These are phyloP conservation scores for Bellardia pandia DNA, from an alignment of 2,888 invertebrate genomes.

Conservation along the genomic window DNA sequence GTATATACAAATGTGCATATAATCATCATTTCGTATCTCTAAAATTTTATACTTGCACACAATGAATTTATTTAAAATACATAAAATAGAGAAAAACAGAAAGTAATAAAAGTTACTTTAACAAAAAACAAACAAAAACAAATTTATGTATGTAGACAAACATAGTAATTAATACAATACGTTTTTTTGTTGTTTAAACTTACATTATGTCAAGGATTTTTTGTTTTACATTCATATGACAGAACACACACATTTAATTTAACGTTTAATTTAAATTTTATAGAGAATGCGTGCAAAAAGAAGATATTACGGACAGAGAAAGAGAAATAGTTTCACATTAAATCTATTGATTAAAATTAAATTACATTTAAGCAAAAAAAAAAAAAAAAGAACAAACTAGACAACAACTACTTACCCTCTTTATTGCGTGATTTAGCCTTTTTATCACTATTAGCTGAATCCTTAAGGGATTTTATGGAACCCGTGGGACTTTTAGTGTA, in stretches of 20 bases:
- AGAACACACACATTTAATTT: slow-evolving; percentile 58
- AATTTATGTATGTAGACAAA: background rate
- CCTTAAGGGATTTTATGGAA: slow-evolving; percentile 86
- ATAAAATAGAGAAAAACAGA: background rate
- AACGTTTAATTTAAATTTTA: slow-evolving; percentile 51
- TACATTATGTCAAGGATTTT: slow-evolving; percentile 61
- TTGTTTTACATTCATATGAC: slow-evolving; percentile 72
- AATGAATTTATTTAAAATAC: background rate
- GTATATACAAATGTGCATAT: no score
- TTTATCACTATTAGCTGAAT: slow-evolving; percentile 82
- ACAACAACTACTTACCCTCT: slow-evolving; percentile 80
- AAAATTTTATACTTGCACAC: background rate
- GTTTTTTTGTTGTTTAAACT: slow-evolving; percentile 47
- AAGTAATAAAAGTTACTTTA: background rate
- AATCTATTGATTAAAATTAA: slow-evolving; percentile 47
- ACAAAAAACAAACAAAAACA: background rate
- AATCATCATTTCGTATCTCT: background rate
- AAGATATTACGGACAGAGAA: slow-evolving; percentile 61
- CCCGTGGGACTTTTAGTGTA: slow-evolving; percentile 86
- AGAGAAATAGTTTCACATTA: slow-evolving; percentile 60
- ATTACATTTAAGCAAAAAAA: background rate
- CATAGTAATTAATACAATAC: slow-evolving; percentile 4
- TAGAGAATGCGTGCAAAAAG: slow-evolving; percentile 69
- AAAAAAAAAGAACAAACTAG: background rate
- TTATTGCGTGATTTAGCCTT: slow-evolving; percentile 83